Conservation (phyloP, 2,797 vertebrate species). For the Xerus rutilus region DNA sequence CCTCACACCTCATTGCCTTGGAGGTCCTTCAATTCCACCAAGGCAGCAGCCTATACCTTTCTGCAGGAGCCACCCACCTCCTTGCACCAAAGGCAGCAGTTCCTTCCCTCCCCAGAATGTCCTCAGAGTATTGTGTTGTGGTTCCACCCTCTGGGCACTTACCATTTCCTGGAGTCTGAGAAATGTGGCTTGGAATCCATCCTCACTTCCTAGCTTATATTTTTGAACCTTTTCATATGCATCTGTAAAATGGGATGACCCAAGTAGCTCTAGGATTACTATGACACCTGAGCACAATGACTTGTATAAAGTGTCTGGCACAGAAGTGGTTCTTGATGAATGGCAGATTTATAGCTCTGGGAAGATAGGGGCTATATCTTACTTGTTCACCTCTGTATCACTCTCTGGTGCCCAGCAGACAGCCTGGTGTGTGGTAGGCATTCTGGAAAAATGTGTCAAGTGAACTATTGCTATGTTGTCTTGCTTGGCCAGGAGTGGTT, state of each 20-base stretch:
- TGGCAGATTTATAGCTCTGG: not conserved
- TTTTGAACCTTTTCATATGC: not conserved
- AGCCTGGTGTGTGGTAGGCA: not conserved
- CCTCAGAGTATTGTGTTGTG: not conserved
- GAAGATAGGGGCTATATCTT: not conserved
- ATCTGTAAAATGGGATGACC: not conserved
- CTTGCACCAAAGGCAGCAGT: not conserved
- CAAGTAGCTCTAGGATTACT: not conserved
- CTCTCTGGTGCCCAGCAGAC: not conserved
- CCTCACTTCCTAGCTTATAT: not conserved
- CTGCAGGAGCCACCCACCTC: not conserved
- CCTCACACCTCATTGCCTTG: not conserved
- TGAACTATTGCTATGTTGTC: not conserved
- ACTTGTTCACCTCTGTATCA: not conserved
- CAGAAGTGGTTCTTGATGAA: not conserved
- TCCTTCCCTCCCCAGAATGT: not conserved
- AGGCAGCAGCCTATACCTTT: not conserved
- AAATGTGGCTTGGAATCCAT: not conserved
- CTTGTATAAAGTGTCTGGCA: not conserved
- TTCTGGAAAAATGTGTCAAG: not conserved
- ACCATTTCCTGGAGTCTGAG: not conserved
- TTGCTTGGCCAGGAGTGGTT: not conserved
- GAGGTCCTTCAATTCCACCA: not conserved
- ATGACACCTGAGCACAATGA: not conserved
- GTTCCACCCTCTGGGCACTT: not conserved